These are phyloP conservation scores for Eulacestoma nigropectus DNA, from an alignment of 2,113 vertebrate species.

Conservation along the genomic window DNA sequence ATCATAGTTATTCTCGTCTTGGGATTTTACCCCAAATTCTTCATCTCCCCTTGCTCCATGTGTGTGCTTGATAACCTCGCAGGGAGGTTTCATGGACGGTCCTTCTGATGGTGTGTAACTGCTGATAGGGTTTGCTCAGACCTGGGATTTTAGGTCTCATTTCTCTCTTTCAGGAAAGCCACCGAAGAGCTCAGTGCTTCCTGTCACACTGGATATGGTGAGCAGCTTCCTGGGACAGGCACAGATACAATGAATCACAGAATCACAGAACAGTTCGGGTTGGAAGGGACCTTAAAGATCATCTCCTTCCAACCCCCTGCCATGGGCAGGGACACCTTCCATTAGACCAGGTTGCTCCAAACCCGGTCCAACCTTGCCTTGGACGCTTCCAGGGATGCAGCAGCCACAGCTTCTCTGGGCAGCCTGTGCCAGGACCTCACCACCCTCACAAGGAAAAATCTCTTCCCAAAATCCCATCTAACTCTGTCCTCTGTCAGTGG, in stretches of 20 bases:
- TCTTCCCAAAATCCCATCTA: not conserved
- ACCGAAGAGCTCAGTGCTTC: not conserved
- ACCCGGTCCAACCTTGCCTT: accelerated
- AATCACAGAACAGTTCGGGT: accelerated
- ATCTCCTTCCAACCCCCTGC: not conserved
- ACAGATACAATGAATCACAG: not conserved
- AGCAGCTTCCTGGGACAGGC: not conserved
- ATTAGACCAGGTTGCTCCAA: accelerated
- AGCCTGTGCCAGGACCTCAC: accelerated
- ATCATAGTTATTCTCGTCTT: accelerated
- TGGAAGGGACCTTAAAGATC: not conserved
- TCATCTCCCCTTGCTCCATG: accelerated
- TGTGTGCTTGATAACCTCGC: accelerated
- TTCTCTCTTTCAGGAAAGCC: conserved; percentile 26
- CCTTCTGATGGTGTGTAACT: not conserved
- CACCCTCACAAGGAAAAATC: not conserved
- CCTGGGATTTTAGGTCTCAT: not conserved
- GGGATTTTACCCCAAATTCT: not conserved
- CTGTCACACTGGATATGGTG: not conserved
- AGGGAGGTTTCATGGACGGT: not conserved
- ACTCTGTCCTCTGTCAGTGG: not conserved
- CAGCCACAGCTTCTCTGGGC: not conserved
- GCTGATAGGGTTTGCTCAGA: not conserved
- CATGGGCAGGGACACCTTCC: not conserved
- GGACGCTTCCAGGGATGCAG: not conserved